Conservation (phyloP, 2,888 invertebrate species). For the Oxycera nigricornis region DNA sequence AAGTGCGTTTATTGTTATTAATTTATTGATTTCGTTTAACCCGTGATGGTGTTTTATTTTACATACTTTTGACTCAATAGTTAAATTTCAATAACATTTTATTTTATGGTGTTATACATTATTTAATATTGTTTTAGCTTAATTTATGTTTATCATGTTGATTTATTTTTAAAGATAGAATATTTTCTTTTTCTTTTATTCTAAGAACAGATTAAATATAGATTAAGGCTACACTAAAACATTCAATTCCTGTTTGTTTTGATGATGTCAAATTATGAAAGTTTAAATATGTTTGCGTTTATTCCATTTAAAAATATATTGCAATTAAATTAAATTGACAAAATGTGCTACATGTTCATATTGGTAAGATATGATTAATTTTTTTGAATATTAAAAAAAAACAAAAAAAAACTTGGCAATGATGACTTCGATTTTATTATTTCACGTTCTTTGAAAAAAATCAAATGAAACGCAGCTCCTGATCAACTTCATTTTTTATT, state of each 20-base stretch:
- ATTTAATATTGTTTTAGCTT: conserved; percentile 13
- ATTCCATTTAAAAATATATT: not conserved
- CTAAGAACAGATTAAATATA: conserved; percentile 7
- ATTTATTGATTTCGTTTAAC: conserved; percentile 3
- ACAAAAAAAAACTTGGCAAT: too few relatives aligned
- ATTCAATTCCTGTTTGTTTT: conserved; percentile 30
- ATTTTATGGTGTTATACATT: conserved; percentile 20
- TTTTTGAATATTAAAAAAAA: too few relatives aligned
- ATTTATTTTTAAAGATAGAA: not conserved
- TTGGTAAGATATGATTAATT: too few relatives aligned
- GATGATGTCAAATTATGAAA: not conserved
- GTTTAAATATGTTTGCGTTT: too few relatives aligned
- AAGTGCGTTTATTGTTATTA: conserved; percentile 12
- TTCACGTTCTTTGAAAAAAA: too few relatives aligned
- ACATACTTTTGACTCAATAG: conserved; percentile 9
- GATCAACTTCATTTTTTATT: too few relatives aligned
- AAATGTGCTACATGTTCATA: too few relatives aligned
- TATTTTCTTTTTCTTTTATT: not conserved
- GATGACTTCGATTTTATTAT: too few relatives aligned
- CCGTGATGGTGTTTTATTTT: not conserved
- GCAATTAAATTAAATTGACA: conserved; percentile 29
- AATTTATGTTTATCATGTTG: conserved; percentile 22
- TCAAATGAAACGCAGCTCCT: too few relatives aligned
- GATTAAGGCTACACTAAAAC: not conserved
- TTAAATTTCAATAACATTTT: conserved; percentile 6